phyloP scores from a whole-genome alignment of 2,113 vertebrate species.

The Calcarius ornatus region DNA sequence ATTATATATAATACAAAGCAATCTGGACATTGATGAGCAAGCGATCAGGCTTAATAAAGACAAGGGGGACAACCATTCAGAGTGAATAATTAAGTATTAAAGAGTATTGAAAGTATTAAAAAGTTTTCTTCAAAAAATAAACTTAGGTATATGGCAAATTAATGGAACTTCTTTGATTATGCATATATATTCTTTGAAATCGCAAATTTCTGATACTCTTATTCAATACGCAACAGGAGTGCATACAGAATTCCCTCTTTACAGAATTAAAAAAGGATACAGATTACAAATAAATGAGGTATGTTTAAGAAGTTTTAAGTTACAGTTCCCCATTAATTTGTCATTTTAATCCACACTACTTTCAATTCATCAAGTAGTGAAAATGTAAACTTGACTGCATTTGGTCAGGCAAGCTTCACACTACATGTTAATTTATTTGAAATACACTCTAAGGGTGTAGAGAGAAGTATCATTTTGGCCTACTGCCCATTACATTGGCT shows the following conservation, averaged over 20 bases:
- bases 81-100: background rate
- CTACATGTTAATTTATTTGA: background rate
- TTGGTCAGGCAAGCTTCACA: background rate
- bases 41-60: background rate
- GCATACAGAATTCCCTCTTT: background rate
- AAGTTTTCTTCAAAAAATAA: background rate
- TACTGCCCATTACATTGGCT: background rate
- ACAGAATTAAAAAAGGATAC: background rate
- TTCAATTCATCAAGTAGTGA: background rate
- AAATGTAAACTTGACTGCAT: slow-evolving; percentile 31
- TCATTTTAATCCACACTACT: background rate
- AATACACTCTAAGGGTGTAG: background rate
- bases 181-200: background rate
- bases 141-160: background rate
- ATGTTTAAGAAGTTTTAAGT: background rate
- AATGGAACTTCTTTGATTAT: background rate
- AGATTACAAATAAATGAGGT: background rate
- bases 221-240: background rate
- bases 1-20: background rate
- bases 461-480: background rate
- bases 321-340: background rate
- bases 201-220: background rate
- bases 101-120: background rate
- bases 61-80: fast-evolving
- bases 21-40: background rate